Evolutionary conservation across 1,140 invertebrate genomes (phyloP), one percentile per base, ranked within the genome.

Genomic region (Delia radicum): DNA sequence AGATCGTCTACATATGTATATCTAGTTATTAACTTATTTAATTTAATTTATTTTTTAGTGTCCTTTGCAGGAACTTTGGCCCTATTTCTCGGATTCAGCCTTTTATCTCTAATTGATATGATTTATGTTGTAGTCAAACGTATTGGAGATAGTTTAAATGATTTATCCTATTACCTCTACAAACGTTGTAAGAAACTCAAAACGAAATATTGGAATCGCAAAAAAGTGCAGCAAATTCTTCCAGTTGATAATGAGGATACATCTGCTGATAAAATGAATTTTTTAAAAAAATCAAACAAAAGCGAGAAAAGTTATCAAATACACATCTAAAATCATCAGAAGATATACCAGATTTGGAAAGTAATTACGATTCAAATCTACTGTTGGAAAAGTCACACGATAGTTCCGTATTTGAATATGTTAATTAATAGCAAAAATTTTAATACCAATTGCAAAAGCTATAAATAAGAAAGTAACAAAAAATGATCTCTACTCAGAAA

Each of bases 41-140:
- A 67, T 21, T n/a, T 63, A 33, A 33, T 31, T 15, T 28, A 15
- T 3, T 62, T 31, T 33, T 4, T 33, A 85, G 83, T 85, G 13
- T 85, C 83, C 62, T 81, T 82, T 77, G 80, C 81, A 61, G 83
- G 83, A 0, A 79, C 79, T 6, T 42, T 85, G 75, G 78, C 82
- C 26, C 78, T 82, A 2, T 85, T 79, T 42, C 77, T 85, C 26
- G 83, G 83, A 27, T 76, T 82, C 12, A 80, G 77, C 67, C 74
- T 79, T n/a, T 76, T 80, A 77, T 80, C 81, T 1, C 65, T 81
- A 29, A 79, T 82, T 33, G 76, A 81, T 74, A 79, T 84, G 21
- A 75, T 33, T 24, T 69, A 69, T 33, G 18, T 31, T 10, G 73
- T 65, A 24, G 69, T 46, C 29, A 27, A 62, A 62, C 71, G 24